Conservation (phyloP, 2,113 vertebrate species). For the Sceloporus tristichus region DNA sequence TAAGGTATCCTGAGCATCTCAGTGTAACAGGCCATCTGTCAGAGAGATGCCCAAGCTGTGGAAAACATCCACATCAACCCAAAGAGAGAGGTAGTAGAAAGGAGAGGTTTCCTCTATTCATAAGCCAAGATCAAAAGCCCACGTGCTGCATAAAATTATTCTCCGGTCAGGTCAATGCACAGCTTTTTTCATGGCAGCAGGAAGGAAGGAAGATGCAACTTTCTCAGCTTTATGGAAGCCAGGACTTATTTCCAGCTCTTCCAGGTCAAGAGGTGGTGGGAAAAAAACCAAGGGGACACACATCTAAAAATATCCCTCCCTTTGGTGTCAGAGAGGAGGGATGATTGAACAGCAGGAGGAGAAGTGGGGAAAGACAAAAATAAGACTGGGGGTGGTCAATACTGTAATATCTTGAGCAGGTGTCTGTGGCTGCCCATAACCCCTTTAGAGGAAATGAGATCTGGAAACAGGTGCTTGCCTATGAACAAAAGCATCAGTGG, state of each 20-base stretch:
- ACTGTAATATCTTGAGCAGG: background rate
- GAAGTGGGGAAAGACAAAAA: constrained; percentile 26
- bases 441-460: constrained; percentile 37
- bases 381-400: background rate
- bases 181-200: constrained; percentile 70
- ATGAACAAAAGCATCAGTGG: constrained; percentile 4
- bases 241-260: constrained; percentile 62
- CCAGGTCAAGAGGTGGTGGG: constrained; percentile 73
- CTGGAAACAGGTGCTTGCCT: constrained; percentile 43
- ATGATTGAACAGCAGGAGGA: constrained; percentile 36
- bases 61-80: constrained; percentile 47
- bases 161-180: constrained; percentile 49
- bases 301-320: constrained; percentile 70
- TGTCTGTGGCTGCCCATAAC: background rate
- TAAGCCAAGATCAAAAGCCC: constrained; percentile 66
- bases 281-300: constrained; percentile 63
- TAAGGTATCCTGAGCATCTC: background rate
- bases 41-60: constrained; percentile 55
- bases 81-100: constrained; percentile 49
- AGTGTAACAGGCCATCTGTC: constrained; percentile 10
- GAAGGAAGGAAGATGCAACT: constrained; percentile 78
- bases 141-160: constrained; percentile 42
- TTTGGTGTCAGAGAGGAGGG: constrained; percentile 20
- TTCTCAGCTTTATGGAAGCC: constrained; percentile 68
- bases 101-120: constrained; percentile 60